Conservation (phyloP, 2,888 invertebrate species). For the Drosophila anceps region DNA sequence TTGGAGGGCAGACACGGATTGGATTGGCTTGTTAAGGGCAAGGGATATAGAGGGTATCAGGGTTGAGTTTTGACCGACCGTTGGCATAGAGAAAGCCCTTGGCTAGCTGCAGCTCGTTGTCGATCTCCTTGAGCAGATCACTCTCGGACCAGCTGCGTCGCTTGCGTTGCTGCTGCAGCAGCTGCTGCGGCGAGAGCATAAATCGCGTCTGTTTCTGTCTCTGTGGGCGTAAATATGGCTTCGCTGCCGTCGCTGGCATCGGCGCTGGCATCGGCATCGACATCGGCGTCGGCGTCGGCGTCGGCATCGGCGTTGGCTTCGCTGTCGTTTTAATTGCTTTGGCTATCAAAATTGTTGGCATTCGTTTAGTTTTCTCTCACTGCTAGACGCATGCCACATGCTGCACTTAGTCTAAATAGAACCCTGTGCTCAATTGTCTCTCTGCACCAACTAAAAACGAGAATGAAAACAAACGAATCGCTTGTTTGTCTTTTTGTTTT, state of each 20-base stretch:
- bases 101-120: conserved; percentile 86
- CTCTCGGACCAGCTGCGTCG: conserved; percentile 85
- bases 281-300: conserved; percentile 19
- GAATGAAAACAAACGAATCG: conserved; percentile 59
- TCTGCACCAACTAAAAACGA: conserved; percentile 8
- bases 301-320: conserved; percentile 17
- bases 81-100: conserved; percentile 88
- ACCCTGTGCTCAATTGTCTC: conserved; percentile 62
- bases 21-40: not conserved
- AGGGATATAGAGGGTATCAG: not conserved
- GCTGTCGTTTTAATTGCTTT: conserved; percentile 54
- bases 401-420: conserved; percentile 60
- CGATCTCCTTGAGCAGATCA: conserved; percentile 89
- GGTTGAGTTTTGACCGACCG: conserved; percentile 70
- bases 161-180: conserved; percentile 78
- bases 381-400: conserved; percentile 48
- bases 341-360: conserved; percentile 69
- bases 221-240: conserved; percentile 63
- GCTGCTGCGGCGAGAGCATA: conserved; percentile 81
- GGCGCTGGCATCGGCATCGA: conserved; percentile 29
- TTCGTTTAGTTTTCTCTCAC: conserved; percentile 56
- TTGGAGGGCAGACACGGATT: conserved; percentile 42
- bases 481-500: conserved; percentile 43
- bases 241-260: conserved; percentile 48
- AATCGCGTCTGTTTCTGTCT: conserved; percentile 84